Evolutionary conservation across 2,113 vertebrate genomes (phyloP).

Genomic region (Grus americana): DNA sequence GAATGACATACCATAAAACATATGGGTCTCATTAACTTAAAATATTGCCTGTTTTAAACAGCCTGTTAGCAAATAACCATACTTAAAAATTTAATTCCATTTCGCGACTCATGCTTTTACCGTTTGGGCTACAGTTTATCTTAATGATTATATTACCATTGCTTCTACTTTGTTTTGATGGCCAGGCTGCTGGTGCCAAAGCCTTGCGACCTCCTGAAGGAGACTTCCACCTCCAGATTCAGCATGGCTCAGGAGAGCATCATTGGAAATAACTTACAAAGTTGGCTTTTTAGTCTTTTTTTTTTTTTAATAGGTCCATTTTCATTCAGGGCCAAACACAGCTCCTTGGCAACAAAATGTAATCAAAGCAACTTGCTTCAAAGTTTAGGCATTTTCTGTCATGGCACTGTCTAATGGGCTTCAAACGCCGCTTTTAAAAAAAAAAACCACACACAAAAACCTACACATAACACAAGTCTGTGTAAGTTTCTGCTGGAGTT

Average conservation of each 20-base stretch:
- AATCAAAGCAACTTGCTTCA: constrained; percentile 61
- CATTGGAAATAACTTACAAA: background rate
- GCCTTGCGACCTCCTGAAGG: constrained; percentile 39
- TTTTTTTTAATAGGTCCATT: background rate
- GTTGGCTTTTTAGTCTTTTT: background rate
- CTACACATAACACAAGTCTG: constrained; percentile 62
- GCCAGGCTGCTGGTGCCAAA: constrained; percentile 28
- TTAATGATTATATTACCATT: constrained; percentile 29
- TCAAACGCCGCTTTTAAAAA: background rate
- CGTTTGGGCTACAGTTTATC: constrained; percentile 50
- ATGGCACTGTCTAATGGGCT: constrained; percentile 44
- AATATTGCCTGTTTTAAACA: constrained; percentile 56
- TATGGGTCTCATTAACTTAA: constrained; percentile 61
- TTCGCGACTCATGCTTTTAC: constrained; percentile 46
- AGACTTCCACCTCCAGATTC: constrained; percentile 45
- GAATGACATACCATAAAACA: constrained; percentile 61
- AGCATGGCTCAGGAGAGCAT: background rate
- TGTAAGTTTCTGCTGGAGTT: constrained; percentile 74
- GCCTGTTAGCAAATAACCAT: constrained; percentile 62
- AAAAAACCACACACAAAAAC: background rate
- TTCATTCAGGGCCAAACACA: constrained; percentile 56
- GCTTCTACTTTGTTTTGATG: constrained; percentile 42
- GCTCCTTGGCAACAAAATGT: constrained; percentile 52
- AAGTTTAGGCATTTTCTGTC: constrained; percentile 42
- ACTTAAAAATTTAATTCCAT: constrained; percentile 65